These are phyloP conservation scores for Bos javanicus DNA, from an alignment of 2,113 vertebrate genomes.

Conservation along the genomic window DNA sequence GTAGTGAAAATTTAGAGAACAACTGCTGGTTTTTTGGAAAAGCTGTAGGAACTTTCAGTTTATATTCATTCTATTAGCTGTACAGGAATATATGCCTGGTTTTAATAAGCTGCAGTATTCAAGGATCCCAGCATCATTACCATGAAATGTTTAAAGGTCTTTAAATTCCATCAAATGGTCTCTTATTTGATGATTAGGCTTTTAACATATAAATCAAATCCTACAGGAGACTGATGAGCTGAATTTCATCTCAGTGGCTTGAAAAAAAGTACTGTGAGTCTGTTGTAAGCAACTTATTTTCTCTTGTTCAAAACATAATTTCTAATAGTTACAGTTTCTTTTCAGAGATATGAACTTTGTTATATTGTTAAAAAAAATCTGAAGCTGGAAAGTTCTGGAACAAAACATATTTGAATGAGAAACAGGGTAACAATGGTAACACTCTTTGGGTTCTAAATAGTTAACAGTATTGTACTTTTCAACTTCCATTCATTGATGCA, in stretches of 20 bases:
- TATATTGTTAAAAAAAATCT: background rate
- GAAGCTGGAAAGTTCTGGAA: background rate
- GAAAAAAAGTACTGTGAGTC: background rate
- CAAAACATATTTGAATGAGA: background rate
- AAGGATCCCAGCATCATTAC: background rate
- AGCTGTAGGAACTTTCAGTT: constrained; percentile 27
- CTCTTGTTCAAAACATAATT: background rate
- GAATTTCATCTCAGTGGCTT: background rate
- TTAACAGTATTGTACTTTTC: background rate
- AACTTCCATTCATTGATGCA: background rate
- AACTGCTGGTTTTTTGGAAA: constrained; percentile 23
- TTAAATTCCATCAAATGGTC: background rate
- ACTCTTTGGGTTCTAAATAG: background rate
- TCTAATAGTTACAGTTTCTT: background rate
- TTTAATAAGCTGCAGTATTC: background rate
- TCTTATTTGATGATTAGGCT: background rate
- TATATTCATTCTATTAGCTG: background rate
- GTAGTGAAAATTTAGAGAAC: constrained; percentile 41
- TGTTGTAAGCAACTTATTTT: background rate
- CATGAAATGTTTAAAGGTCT: background rate
- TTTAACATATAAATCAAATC: background rate
- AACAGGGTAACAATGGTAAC: background rate
- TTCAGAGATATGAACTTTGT: background rate
- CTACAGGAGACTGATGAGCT: background rate
- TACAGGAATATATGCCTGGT: background rate